These are phyloP conservation scores for Bombus waltoni DNA, from an alignment of 1,140 invertebrate species.

Conservation along the genomic window DNA sequence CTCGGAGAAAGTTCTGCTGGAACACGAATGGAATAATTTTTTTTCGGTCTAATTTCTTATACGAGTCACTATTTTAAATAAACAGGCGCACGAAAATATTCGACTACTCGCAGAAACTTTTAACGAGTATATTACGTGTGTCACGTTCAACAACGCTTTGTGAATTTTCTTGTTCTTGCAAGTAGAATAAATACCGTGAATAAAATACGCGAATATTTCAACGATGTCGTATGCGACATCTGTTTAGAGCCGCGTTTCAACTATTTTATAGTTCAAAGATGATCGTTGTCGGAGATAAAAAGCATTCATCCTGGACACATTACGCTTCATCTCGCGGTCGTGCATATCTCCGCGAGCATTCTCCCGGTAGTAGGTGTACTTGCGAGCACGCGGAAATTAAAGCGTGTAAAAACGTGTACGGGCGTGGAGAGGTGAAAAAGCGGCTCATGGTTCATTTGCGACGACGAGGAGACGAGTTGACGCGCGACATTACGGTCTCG, in stretches of 20 bases:
- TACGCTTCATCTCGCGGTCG: not conserved
- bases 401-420: constrained; percentile 27
- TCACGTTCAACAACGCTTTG: too few relatives aligned
- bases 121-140: too few relatives aligned
- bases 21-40: not conserved
- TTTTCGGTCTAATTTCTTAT: not conserved
- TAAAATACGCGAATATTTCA: not conserved
- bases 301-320: not conserved
- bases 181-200: not conserved
- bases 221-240: not conserved
- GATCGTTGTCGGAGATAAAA: not conserved
- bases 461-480: constrained; percentile 5
- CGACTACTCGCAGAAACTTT: too few relatives aligned
- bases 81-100: too few relatives aligned
- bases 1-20: not conserved
- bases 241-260: not conserved
- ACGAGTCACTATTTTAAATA: not conserved
- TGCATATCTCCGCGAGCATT: not conserved
- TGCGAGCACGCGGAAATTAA: constrained; percentile 27
- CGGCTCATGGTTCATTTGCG: constrained; percentile 31
- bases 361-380: not conserved
- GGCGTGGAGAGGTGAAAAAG: constrained; percentile 1
- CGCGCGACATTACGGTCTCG: constrained; percentile 3
- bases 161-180: not conserved
- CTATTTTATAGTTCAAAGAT: not conserved